These are phyloP conservation scores for Megaptera novaeangliae DNA, from an alignment of 2,113 vertebrate genomes.

Conservation along the genomic window DNA sequence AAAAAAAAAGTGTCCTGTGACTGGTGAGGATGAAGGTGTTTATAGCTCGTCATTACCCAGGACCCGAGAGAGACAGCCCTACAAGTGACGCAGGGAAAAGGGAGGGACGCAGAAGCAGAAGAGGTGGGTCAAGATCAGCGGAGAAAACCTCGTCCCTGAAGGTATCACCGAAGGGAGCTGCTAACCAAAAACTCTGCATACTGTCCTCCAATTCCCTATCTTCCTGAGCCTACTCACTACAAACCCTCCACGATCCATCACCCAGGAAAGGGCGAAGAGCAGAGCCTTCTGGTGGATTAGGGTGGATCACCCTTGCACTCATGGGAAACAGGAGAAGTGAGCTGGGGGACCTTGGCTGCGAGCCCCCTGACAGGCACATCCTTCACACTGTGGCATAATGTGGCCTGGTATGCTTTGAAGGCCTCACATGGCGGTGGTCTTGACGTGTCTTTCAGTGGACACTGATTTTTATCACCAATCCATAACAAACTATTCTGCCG, in stretches of 20 bases:
- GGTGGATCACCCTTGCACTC: conserved; percentile 2
- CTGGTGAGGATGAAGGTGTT: background rate
- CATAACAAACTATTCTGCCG: conserved; percentile 73
- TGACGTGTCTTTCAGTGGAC: conserved; percentile 79
- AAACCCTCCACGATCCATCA: background rate
- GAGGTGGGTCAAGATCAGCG: background rate
- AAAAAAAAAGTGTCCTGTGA: background rate
- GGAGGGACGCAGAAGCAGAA: background rate
- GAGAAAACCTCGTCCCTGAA: background rate
- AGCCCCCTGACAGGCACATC: conserved; percentile 75
- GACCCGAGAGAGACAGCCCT: background rate
- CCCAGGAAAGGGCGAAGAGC: background rate
- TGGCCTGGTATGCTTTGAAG: conserved; percentile 78
- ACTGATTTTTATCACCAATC: conserved; percentile 79
- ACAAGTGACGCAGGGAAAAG: background rate
- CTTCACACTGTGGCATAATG: conserved; percentile 77
- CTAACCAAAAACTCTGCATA: background rate
- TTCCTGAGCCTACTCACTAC: background rate
- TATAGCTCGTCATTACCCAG: background rate
- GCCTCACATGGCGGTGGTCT: conserved; percentile 73
- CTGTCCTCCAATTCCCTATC: background rate
- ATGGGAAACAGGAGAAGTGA: conserved; percentile 60
- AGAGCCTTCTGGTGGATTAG: background rate
- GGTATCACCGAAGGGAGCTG: background rate
- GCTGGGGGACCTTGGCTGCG: conserved; percentile 48